Evolutionary conservation across 2,888 invertebrate species (phyloP), one percentile per base, ranked within the genome.

Genomic region (Anodontia alba): DNA sequence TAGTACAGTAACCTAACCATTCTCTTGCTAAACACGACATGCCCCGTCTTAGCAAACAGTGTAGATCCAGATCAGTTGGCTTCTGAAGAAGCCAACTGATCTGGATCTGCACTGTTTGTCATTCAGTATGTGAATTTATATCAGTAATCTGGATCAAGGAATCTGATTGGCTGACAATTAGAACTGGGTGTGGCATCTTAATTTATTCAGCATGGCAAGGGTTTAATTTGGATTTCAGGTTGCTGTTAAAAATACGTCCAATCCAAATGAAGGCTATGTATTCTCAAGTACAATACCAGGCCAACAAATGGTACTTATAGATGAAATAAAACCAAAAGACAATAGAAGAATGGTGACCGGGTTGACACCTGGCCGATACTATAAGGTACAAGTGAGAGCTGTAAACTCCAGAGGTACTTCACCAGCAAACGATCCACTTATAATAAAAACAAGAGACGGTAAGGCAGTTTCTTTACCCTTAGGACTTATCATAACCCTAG

Each of bases 381-480:
- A 84, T 29, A 36, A 78, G 68, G 57, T 84, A 15, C 67, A 62
- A 17, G 84, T 84, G 26, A 62, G 12, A 33, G 84, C 84, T 15
- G 15, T n/a, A 2, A 84, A 84, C 54, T 17, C 15, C 1, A 29
- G 36, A 42, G 84, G 80, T 10, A 1, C 7, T 0, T 71, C 78
- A 31, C 0, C 43, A 2, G 62, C 78, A 0, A 78, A 71, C 23
- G 20, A 17, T 20, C 78, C 26, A 12, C 76, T 84, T 29, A 76
- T 84, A n/a, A n/a, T n/a, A 51, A 54, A 36, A 38, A 84, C 78
- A 1, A 75, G 36, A 76, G 70, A 73, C 29, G 84, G 84, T 84
- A 76, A 70, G 81, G 67, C 5, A 3, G 23, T 57, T 57, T 57
- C 7, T 20, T 26, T 57, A 17, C 3, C 42, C 42, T 42, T 15